Percentiles rank a stretch among this genome's conserved stretches.
phyloP scores from a whole-genome alignment of 2,113 vertebrate genomes.

The Pardalotus punctatus region DNA sequence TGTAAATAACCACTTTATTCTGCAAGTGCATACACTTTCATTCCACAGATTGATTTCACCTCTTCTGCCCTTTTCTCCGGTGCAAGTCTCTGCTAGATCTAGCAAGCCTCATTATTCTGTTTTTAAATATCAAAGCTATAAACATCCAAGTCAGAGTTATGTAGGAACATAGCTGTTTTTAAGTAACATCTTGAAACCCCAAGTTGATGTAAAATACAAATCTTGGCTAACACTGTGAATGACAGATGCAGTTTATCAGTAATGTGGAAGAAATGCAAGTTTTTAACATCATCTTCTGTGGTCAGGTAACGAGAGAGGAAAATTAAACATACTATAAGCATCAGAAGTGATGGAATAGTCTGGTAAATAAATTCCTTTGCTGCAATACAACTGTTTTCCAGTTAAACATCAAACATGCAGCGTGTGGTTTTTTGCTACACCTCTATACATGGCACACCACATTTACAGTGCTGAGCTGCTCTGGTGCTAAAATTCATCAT shows the following conservation, averaged over 20 bases:
- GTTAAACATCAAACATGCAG: neutral
- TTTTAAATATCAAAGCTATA: constrained; percentile 6
- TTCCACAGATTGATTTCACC: constrained; percentile 21
- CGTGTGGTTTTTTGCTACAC: neutral
- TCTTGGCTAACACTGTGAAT: neutral
- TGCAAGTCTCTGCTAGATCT: neutral
- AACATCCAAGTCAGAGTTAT: neutral
- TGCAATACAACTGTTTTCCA: neutral
- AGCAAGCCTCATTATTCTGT: neutral
- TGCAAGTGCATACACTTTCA: neutral
- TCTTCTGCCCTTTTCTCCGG: neutral
- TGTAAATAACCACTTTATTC: constrained; percentile 14
- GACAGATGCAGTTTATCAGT: neutral
- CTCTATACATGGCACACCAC: neutral
- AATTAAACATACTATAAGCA: neutral
- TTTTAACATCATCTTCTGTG: neutral
- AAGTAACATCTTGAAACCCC: neutral
- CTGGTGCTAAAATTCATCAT: neutral
- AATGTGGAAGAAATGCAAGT: neutral
- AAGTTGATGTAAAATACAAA: neutral
- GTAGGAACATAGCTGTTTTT: neutral
- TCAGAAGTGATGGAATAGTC: neutral
- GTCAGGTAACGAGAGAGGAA: neutral
- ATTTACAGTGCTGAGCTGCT: neutral
- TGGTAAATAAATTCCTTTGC: neutral